A percentile compares a stretch with the other conserved stretches of the same genome.
phyloP scores from a whole-genome alignment of 92 coral and sea anemone genomes.

The Porites evermanni region DNA sequence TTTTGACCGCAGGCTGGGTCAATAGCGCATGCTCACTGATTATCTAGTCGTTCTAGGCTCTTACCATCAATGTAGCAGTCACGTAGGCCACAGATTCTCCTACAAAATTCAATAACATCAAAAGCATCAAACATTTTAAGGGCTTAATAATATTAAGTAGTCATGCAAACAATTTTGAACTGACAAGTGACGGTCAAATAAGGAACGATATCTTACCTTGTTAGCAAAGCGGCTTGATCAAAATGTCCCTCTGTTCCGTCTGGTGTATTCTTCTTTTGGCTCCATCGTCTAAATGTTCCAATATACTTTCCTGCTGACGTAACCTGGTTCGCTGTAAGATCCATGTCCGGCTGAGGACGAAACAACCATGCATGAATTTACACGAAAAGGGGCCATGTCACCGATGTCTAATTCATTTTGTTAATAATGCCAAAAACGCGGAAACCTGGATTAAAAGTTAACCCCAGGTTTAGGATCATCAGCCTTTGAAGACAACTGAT shows the following conservation, averaged over 20 bases:
- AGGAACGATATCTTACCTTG: slow-evolving; percentile 50
- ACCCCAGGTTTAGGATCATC: no score
- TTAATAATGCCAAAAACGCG: no score
- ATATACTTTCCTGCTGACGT: slow-evolving; percentile 57
- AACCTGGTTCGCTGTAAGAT: slow-evolving; percentile 53
- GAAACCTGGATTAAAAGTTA: no score
- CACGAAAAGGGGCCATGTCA: neutral
- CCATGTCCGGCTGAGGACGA: slow-evolving; percentile 70
- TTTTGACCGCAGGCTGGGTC: no score
- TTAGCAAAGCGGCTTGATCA: slow-evolving; percentile 74
- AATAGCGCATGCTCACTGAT: no score
- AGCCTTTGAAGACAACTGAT: no score
- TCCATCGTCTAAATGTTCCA: slow-evolving; percentile 51
- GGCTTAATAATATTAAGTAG: no score
- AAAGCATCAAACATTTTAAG: neutral
- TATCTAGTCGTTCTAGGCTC: neutral
- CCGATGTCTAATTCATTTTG: no score
- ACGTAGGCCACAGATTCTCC: slow-evolving; percentile 76
- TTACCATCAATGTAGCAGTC: slow-evolving; percentile 71
- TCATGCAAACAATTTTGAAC: no score
- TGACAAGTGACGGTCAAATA: no score
- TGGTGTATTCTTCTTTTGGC: slow-evolving; percentile 50
- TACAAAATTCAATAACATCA: slow-evolving; percentile 5
- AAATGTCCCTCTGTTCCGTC: slow-evolving; percentile 62
- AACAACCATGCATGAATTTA: neutral